Base-by-base conservation (phyloP, 2,113 vertebrate genomes). In the Pedionomus torquatus region DNA sequence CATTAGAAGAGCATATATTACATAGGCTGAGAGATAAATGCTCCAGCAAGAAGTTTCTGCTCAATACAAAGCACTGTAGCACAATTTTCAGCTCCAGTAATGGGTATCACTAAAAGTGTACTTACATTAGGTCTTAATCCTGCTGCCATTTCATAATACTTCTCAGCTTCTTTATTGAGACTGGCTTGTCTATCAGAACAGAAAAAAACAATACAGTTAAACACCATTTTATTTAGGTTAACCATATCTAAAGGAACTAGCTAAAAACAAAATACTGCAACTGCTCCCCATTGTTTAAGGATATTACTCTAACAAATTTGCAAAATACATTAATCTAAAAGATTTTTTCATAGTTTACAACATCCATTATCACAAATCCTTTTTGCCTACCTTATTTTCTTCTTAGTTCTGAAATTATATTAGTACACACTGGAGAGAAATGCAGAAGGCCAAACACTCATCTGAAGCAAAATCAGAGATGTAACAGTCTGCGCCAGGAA, bases 131-230 rank as follows among this genome's bases (percentile, higher is more conserved):
- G 99, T 98, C 99, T 99, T 94, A 99, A 98, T 88, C 95, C 98
- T 25, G 99, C 99, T 76, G 99, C 99, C 98, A 99, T 98, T 97
- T 99, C 98, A 44, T 99, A 99, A 96, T 99, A 99, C 94, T 98
- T 99, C 97, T 99, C 99, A 0, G 99, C 99, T 91, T 99, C 99
- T 96, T 99, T 98, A 76, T 99, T 99, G 90, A 99, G 99, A 97
- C 98, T 99, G 94, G 99, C 99, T 98, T 99, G 99, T 98, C 99
- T 99, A 97, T 79, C n/a, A 80, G 79, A 81, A 41, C 26, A 93
- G 66, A 76, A 70, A 64, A 78, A 75, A 83, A 2, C 18, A 63
- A 46, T 35, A 85, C 0, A 88, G 15, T 87, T 90, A 94, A 25
- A 75, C 3, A 17, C 75, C 30, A 52, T 57, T 76, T 82, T 84